Evolutionary conservation across 1,140 invertebrate genomes (phyloP), one percentile per base, ranked within the genome.

Genomic region (Papilio machaon): DNA sequence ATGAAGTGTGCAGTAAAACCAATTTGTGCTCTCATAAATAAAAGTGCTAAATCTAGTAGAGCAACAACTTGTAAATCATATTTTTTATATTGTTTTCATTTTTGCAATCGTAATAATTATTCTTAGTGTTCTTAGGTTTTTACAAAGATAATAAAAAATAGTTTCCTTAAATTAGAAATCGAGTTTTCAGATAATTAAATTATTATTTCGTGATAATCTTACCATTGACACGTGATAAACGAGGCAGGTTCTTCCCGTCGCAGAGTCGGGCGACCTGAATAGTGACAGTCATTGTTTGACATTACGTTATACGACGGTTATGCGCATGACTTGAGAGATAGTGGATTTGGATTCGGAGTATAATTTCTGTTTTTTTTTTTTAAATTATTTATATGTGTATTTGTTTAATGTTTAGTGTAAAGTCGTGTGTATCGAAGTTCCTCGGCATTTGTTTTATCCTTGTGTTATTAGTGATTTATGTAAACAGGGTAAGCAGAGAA

Each of bases 1-100:
- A 38, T 2, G 30, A 70, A 70, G 64, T 70, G 64, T 70, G 64
- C 64, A 35, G 13, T 70, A 70, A 70, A 70, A 70, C 30, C 64
- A 70, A 70, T 70, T 70, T 70, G 64, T 35, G 11, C 64, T 30
- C 23, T 30, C 4, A 70, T 70, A 70, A 64, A 64, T 64, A 30
- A 70, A 70, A 7, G 30, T 70, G 64, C 11, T 64, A 30, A 30
- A 64, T 64, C 10, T 30, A 30, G 13, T 70, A 35, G 11, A 30
- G 30, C 64, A 35, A 64, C 23, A 64, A 0, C 19, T 0, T 30
- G 58, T 10, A 23, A 9, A 23, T 30, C 23, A 30, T 64, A 35
- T 30, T 64, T 64, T 30, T 64, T 30, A 64, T 30, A 11, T n/a
- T 30, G 23, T 10, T 5, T 64, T n/a, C 11, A 13, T 30, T 58